These are phyloP conservation scores for Linyphia triangularis DNA, from an alignment of 2,888 invertebrate species.

Conservation along the genomic window DNA sequence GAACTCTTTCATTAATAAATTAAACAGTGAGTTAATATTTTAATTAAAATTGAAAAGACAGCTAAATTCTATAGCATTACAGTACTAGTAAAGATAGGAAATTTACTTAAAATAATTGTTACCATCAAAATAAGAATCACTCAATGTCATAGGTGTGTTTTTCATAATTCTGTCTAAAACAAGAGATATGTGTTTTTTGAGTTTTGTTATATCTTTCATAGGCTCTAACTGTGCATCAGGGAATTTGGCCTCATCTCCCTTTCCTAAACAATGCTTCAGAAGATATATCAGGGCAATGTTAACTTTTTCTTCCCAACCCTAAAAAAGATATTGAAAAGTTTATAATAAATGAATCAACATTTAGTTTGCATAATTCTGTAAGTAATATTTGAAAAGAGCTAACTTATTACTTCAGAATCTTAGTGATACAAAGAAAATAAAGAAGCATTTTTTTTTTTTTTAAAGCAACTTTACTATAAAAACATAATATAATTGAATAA, in stretches of 20 bases:
- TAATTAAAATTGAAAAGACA: too few relatives aligned
- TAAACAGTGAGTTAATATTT: too few relatives aligned
- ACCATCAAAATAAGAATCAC: conserved; percentile 41
- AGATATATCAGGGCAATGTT: conserved; percentile 85
- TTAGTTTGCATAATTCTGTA: background rate
- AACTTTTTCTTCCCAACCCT: conserved; percentile 91
- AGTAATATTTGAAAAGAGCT: too few relatives aligned
- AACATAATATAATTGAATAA: too few relatives aligned
- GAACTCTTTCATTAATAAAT: too few relatives aligned
- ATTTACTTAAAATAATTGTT: conserved; percentile 9
- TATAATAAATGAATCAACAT: background rate
- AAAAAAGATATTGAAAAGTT: conserved; percentile 17
- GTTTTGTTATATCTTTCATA: conserved; percentile 71
- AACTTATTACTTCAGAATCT: too few relatives aligned
- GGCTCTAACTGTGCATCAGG: conserved; percentile 71
- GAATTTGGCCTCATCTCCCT: conserved; percentile 56
- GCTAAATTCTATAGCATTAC: too few relatives aligned
- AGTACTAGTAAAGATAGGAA: too few relatives aligned
- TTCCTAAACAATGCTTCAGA: conserved; percentile 82
- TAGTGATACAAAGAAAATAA: too few relatives aligned
- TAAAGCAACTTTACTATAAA: too few relatives aligned
- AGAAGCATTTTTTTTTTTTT: too few relatives aligned
- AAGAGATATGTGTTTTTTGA: conserved; percentile 73
- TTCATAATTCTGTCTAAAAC: conserved; percentile 72
- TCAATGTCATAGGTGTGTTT: conserved; percentile 44